Percentiles rank a stretch among this genome's conserved stretches.
These are phyloP conservation scores for Priocnemis perturbator DNA, from an alignment of 2,888 invertebrate species.

Conservation along the genomic window DNA sequence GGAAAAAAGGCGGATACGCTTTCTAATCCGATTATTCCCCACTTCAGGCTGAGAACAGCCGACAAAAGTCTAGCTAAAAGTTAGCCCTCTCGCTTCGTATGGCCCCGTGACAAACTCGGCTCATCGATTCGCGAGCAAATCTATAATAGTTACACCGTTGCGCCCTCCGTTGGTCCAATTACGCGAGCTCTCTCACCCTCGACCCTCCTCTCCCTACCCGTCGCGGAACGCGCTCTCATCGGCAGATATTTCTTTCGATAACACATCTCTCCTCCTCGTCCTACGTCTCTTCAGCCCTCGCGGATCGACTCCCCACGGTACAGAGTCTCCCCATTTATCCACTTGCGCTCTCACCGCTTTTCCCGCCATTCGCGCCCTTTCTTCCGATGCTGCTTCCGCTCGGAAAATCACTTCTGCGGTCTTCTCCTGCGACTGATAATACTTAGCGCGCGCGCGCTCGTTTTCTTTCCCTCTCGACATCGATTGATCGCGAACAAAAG, in stretches of 20 bases:
- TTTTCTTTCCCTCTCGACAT: conserved; percentile 4
- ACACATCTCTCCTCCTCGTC: not conserved
- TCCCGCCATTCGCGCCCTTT: conserved; percentile 3
- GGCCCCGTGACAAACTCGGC: not conserved
- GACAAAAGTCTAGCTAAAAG: not conserved
- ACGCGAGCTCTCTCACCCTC: not conserved
- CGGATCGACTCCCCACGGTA: not conserved
- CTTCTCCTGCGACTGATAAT: conserved; percentile 13
- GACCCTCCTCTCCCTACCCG: no score
- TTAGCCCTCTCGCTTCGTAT: conserved; percentile 6
- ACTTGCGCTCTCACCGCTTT: not conserved
- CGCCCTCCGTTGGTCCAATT: conserved; percentile 7
- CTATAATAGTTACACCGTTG: conserved; percentile 1
- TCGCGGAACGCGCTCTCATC: no score
- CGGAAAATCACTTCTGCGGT: conserved; percentile 21
- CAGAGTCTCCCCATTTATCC: not conserved
- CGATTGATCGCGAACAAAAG: conserved; percentile 38
- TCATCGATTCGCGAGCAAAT: conserved; percentile 12
- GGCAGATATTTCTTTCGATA: no score
- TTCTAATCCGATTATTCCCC: no score
- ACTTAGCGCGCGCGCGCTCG: not conserved
- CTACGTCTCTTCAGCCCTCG: not conserved
- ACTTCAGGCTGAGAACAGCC: not conserved
- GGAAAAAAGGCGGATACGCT: no score
- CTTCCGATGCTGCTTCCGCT: conserved; percentile 27